phyloP scores from a whole-genome alignment of 2,113 vertebrate species.

The Lampris megalopsis region DNA sequence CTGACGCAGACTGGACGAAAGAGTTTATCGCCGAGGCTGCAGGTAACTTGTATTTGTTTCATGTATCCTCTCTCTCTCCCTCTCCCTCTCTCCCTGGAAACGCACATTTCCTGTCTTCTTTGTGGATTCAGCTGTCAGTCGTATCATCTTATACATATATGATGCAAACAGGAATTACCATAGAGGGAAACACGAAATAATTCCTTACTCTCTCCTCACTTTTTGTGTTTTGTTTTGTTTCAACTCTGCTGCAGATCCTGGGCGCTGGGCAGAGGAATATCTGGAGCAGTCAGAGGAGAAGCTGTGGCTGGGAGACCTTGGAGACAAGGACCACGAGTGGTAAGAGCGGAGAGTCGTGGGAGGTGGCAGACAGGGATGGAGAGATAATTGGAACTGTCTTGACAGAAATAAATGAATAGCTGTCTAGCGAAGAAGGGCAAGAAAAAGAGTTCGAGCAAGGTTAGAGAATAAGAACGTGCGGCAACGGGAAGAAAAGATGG shows the following conservation, averaged over 20 bases:
- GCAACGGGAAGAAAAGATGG: background rate
- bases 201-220: background rate
- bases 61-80: background rate
- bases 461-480: constrained; percentile 2
- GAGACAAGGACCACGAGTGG: constrained; percentile 87
- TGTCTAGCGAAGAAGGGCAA: background rate
- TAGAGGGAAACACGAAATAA: background rate
- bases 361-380: background rate
- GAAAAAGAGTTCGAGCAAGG: background rate
- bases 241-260: constrained; percentile 85
- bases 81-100: constrained; percentile 1
- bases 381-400: background rate
- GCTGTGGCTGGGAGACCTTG: constrained; percentile 93
- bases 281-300: constrained; percentile 98
- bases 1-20: constrained; percentile 95
- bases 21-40: constrained; percentile 97
- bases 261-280: constrained; percentile 97
- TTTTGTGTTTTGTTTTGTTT: background rate
- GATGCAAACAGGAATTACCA: too few species aligned
- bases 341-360: constrained; percentile 67
- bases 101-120: background rate
- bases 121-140: background rate
- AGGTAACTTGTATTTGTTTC: constrained; percentile 77
- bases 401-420: background rate
- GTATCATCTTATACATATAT: background rate